These are phyloP conservation scores for Diacarnus erythraeanus DNA, from an alignment of 37 sponge, comb jelly and placozoan genomes.

Conservation along the genomic window DNA sequence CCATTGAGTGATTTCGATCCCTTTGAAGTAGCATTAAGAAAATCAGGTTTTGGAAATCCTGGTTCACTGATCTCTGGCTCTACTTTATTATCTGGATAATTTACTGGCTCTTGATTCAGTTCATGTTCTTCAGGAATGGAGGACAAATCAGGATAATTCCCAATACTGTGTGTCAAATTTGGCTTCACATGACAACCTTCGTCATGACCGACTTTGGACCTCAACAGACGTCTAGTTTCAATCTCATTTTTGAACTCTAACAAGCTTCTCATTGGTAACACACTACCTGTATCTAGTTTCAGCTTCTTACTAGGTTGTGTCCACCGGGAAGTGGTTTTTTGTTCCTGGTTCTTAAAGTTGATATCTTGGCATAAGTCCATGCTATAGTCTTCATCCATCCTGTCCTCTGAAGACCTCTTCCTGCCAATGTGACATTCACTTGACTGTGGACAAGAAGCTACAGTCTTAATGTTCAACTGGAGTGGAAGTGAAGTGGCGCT, in stretches of 20 bases:
- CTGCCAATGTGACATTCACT: not conserved
- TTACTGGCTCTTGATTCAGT: not conserved
- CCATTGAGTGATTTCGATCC: too few relatives aligned
- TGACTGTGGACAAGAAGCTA: conserved; percentile 16
- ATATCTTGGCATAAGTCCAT: not conserved
- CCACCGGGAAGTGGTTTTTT: too few relatives aligned
- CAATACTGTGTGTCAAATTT: not conserved
- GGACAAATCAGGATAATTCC: not conserved
- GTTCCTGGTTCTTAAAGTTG: not conserved
- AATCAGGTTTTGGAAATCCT: not conserved
- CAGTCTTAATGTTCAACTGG: conserved; percentile 6
- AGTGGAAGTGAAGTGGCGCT: not conserved
- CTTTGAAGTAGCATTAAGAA: not conserved
- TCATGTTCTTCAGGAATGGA: not conserved
- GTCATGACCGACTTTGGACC: not conserved
- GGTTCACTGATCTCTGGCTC: not conserved
- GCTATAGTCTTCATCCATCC: not conserved
- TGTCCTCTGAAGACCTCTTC: not conserved
- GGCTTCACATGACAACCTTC: not conserved
- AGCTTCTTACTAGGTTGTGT: not conserved
- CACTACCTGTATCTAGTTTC: not conserved
- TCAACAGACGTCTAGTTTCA: not conserved
- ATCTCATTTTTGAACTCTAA: not conserved
- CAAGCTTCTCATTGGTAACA: not conserved
- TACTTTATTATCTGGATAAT: not conserved